These are phyloP conservation scores for Takifugu ocellatus DNA, from an alignment of 2,797 vertebrate genomes.

Conservation along the genomic window DNA sequence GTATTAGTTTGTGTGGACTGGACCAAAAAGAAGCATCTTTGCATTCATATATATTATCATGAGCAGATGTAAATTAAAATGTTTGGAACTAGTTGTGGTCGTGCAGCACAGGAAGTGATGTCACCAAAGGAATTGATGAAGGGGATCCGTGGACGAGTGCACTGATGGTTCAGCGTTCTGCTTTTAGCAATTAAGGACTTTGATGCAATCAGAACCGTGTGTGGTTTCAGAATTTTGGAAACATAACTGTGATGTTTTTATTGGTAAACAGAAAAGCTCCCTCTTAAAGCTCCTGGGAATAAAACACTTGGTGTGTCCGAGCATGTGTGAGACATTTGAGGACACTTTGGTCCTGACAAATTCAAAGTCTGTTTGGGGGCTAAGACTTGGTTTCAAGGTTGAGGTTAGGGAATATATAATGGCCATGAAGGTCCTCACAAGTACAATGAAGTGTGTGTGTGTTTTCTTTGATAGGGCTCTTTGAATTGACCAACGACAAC, in stretches of 20 bases:
- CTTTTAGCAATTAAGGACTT: constrained; percentile 18
- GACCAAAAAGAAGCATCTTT: too few species aligned
- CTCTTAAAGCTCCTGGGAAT: background rate
- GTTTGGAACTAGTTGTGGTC: too few species aligned
- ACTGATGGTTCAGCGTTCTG: constrained; percentile 8
- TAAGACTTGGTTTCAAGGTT: too few species aligned
- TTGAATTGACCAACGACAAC: constrained; percentile 92
- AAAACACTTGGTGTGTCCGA: constrained; percentile 13
- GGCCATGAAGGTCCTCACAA: too few species aligned
- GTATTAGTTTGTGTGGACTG: too few species aligned
- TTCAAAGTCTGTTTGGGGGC: too few species aligned
- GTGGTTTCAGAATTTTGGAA: constrained; percentile 2
- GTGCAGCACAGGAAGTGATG: background rate
- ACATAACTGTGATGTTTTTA: constrained; percentile 8
- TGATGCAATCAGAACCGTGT: constrained; percentile 1
- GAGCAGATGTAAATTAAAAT: too few species aligned
- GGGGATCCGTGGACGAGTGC: constrained; percentile 12
- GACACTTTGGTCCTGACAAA: too few species aligned
- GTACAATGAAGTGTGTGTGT: too few species aligned
- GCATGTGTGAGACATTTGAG: too few species aligned
- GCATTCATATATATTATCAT: too few species aligned
- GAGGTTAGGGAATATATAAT: too few species aligned
- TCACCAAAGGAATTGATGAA: background rate
- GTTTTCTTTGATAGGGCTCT: constrained; percentile 77
- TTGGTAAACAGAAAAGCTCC: background rate